These are phyloP conservation scores for Tichodroma muraria DNA, from an alignment of 2,113 vertebrate genomes.

Conservation along the genomic window DNA sequence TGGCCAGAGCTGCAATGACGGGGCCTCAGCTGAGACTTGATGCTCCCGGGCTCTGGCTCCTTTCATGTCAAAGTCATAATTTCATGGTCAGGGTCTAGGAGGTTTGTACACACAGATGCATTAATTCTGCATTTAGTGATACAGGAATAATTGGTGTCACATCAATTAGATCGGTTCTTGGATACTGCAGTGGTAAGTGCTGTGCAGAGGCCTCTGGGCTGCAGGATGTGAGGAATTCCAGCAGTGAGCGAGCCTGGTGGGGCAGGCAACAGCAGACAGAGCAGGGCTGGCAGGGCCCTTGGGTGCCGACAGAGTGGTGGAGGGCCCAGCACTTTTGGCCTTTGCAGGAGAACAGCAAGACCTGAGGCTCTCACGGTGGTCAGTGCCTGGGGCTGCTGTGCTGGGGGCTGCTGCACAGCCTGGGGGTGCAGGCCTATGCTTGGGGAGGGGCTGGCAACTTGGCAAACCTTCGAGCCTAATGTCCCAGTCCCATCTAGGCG, in stretches of 20 bases:
- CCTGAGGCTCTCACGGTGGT: background rate
- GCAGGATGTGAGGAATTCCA: background rate
- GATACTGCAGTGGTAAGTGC: background rate
- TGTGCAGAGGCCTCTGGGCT: background rate
- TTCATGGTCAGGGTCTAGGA: background rate
- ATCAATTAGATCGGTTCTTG: constrained; percentile 2
- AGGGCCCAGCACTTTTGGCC: rapidly evolving
- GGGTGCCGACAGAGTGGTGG: too few relatives aligned
- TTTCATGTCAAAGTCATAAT: background rate
- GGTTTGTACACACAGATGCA: background rate
- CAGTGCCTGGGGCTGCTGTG: background rate
- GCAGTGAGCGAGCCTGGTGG: rapidly evolving
- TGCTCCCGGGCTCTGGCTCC: background rate
- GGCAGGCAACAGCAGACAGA: background rate
- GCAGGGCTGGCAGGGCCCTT: rapidly evolving
- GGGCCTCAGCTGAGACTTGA: background rate
- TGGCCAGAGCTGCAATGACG: background rate
- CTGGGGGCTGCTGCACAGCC: background rate
- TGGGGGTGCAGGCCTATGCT: background rate
- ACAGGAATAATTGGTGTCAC: constrained; percentile 50
- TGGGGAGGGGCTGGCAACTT: background rate
- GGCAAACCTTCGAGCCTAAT: background rate
- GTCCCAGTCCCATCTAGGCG: background rate
- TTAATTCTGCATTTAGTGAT: constrained; percentile 32
- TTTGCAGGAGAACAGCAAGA: rapidly evolving